Evolutionary conservation across 2,797 vertebrate genomes (phyloP).

Genomic region (Falco rusticolus): DNA sequence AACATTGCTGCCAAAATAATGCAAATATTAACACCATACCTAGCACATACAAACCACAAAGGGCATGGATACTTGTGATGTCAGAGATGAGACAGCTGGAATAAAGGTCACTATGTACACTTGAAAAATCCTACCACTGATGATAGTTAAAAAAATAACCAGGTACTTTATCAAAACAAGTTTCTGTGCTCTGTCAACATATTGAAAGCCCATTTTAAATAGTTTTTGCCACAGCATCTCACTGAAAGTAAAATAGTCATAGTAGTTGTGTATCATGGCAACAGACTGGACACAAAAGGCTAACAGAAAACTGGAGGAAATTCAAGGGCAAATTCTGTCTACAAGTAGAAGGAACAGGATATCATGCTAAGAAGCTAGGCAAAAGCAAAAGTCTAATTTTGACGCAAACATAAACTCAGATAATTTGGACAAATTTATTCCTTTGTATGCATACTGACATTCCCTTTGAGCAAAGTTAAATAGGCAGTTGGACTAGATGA

Average conservation of each 20-base stretch:
- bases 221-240: background rate
- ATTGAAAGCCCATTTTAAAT: background rate
- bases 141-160: background rate
- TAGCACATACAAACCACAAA: background rate
- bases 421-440: background rate
- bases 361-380: background rate
- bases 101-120: background rate
- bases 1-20: background rate
- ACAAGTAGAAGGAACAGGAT: background rate
- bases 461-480: background rate
- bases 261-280: background rate
- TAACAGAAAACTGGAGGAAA: background rate
- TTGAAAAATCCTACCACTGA: background rate
- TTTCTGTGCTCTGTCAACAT: background rate
- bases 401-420: background rate
- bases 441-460: background rate
- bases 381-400: background rate
- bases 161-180: background rate
- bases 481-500: accelerated
- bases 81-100: background rate
- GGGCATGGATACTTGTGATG: background rate
- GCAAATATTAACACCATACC: background rate
- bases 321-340: background rate
- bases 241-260: background rate
- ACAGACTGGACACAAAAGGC: background rate